These are phyloP conservation scores for Sicus ferrugineus DNA, from an alignment of 2,888 invertebrate genomes.

Conservation along the genomic window DNA sequence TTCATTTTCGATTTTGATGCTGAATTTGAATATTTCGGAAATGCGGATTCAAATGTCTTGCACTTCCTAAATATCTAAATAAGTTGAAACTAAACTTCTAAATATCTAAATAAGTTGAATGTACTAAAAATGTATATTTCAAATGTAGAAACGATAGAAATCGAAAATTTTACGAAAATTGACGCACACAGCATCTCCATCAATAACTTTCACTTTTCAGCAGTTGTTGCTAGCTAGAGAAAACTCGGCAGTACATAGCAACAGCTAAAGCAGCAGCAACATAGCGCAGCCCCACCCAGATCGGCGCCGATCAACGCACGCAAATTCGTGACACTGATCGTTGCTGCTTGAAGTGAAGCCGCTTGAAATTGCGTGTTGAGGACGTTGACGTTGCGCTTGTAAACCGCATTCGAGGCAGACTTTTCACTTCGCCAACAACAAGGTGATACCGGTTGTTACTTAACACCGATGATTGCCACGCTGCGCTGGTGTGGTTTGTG, in stretches of 20 bases:
- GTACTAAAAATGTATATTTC: neutral
- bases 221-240: neutral
- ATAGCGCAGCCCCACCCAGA: neutral
- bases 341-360: constrained; percentile 8
- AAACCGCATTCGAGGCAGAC: constrained; percentile 6
- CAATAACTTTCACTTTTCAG: neutral
- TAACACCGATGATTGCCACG: neutral
- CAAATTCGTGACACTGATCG: constrained; percentile 20
- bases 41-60: too few relatives aligned
- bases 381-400: constrained; percentile 9
- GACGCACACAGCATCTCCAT: too few relatives aligned
- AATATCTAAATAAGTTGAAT: neutral
- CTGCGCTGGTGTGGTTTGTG: neutral
- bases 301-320: constrained; percentile 1
- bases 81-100: neutral
- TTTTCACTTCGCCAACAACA: neutral
- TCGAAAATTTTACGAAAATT: too few relatives aligned
- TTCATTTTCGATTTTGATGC: neutral
- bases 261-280: neutral
- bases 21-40: neutral
- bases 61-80: neutral
- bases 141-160: neutral
- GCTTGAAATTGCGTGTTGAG: constrained; percentile 6
- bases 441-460: neutral
- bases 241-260: neutral